These are phyloP conservation scores for Polydrusus pterygomalis DNA, from an alignment of 2,888 invertebrate species.

Conservation along the genomic window DNA sequence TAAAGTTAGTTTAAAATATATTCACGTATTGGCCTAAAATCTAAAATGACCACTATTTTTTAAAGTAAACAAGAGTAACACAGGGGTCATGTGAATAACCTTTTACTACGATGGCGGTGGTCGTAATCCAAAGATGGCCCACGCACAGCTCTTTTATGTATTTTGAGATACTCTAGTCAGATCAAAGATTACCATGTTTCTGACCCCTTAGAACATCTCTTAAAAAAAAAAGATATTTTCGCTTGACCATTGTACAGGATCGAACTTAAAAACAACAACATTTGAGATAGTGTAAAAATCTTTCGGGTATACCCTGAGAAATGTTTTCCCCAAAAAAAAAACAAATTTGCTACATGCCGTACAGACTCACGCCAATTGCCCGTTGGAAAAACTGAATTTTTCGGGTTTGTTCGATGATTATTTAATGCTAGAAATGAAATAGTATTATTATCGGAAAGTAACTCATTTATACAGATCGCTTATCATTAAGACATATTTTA, in stretches of 20 bases:
- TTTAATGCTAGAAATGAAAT: no score
- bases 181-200: conserved; percentile 55
- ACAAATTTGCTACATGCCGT: no score
- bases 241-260: conserved; percentile 47
- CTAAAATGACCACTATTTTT: conserved; percentile 52
- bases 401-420: no score
- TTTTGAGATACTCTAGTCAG: conserved; percentile 45
- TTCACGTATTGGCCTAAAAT: conserved; percentile 49
- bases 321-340: no score
- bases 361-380: no score
- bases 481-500: no score
- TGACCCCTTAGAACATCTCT: conserved; percentile 53
- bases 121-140: conserved; percentile 45
- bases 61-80: conserved; percentile 28
- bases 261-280: neutral
- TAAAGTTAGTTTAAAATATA: conserved; percentile 21
- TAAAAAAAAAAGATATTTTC: conserved; percentile 21
- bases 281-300: neutral
- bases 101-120: conserved; percentile 37
- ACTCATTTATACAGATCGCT: no score
- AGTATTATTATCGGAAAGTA: no score
- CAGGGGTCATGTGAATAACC: conserved; percentile 48
- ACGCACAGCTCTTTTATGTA: conserved; percentile 49
- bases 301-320: no score
- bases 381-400: no score